phyloP scores from a whole-genome alignment of 2,113 vertebrate genomes.

The Campylomormyrus numenius region DNA sequence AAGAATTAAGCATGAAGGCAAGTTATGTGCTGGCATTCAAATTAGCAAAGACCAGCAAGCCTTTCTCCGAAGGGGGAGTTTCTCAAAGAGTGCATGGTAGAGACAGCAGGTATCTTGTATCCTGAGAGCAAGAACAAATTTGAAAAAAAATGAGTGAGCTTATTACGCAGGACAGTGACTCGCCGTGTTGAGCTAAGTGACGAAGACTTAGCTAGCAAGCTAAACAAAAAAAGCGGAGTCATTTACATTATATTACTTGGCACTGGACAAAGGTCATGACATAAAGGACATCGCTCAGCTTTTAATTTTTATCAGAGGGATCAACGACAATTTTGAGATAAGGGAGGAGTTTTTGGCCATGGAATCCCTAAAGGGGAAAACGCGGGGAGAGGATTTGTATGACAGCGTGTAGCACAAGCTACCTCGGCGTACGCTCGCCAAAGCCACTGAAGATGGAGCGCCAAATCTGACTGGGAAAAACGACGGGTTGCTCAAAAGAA shows the following conservation, averaged over 20 bases:
- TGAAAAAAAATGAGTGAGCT: neutral
- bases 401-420: slow-evolving; percentile 20
- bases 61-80: too few species aligned
- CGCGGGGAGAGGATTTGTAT: slow-evolving; percentile 22
- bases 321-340: slow-evolving; percentile 15
- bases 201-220: neutral
- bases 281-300: slow-evolving; percentile 21
- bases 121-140: too few species aligned
- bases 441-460: slow-evolving; percentile 34
- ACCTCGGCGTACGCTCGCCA: slow-evolving; percentile 27
- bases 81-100: too few species aligned
- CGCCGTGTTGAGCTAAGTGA: slow-evolving; percentile 8
- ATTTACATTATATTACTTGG: slow-evolving; percentile 9
- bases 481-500: slow-evolving; percentile 28
- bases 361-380: too few species aligned
- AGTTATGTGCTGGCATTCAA: too few species aligned
- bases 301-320: slow-evolving; percentile 15
- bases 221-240: slow-evolving; percentile 20
- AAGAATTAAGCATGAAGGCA: too few species aligned
- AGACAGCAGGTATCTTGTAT: too few species aligned
- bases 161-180: slow-evolving; percentile 23
- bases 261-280: slow-evolving; percentile 23
- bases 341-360: slow-evolving; percentile 4
- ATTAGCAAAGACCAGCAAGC: too few species aligned
- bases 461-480: slow-evolving; percentile 31